Evolutionary conservation across 2,797 vertebrate species (phyloP), one percentile per base, ranked within the genome.

Genomic region (Botia kubotai): DNA sequence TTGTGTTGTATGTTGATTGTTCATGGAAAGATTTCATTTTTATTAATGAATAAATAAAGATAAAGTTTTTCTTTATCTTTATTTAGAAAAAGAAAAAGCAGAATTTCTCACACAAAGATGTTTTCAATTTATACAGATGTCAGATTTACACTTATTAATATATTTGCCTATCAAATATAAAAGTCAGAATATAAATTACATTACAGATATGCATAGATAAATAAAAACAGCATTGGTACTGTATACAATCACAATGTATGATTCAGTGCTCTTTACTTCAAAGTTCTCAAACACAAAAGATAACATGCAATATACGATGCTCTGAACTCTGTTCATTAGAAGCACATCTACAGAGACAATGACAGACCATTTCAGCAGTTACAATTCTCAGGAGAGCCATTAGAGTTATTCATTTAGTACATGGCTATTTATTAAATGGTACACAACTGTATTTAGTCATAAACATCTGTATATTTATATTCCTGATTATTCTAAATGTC

Each of bases 11-110:
- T 91, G 91, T 91, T 88, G 83, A 79, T 90, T 89, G 83, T 91
- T 91, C 87, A 91, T 86, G 87, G 85, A 90, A 89, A 93, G 92
- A 93, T 91, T 94, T 93, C 89, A 91, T 92, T 95, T 94, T 95
- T 94, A 33, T 90, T 94, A 92, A 93, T 89, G 81, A 94, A 94
- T 94, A 94, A 94, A 94, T 90, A 26, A 26, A 26, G 23, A 26
- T 26, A 26, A 26, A 1, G 23, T 26, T 26, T 26, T n/a, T n/a
- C n/a, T n/a, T n/a, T n/a, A n/a, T n/a, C n/a, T n/a, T n/a, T n/a
- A n/a, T n/a, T n/a, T n/a, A n/a, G n/a, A n/a, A n/a, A n/a, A n/a
- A n/a, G n/a, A 67, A 69, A 67, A 58, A 13, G 14, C 75, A 69
- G 6, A 69, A 33, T 26, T 12, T 53, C 26, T 13, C 36, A 57